Evolutionary conservation across 2,113 vertebrate species (phyloP).

Genomic region (Mustela nigripes): DNA sequence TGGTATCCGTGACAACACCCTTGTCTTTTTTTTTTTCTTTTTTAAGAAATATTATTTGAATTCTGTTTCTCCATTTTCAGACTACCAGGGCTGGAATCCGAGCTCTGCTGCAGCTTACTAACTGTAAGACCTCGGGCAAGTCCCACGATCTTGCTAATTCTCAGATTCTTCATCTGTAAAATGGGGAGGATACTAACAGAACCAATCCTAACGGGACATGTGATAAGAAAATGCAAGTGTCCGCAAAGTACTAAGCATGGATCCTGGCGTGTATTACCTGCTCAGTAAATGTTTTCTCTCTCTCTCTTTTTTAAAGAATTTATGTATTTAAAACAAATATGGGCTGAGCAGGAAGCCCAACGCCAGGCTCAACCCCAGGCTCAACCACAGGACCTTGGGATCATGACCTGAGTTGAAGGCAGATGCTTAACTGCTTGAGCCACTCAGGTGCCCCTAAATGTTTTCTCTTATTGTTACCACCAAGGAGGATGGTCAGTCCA

Average conservation of each 20-base stretch:
- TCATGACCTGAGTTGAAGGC: neutral
- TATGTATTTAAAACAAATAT: neutral
- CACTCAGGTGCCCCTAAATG: neutral
- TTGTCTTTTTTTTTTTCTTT: neutral
- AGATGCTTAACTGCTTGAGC: neutral
- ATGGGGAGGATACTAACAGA: neutral
- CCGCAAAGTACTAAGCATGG: neutral
- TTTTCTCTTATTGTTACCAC: neutral
- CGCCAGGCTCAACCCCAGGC: too few relatives aligned
- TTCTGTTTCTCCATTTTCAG: neutral
- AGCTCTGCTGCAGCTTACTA: neutral
- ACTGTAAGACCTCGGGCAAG: neutral
- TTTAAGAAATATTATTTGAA: slow-evolving; percentile 4
- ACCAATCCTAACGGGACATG: neutral
- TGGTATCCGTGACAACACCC: neutral
- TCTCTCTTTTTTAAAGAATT: too few relatives aligned
- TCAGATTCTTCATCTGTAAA: neutral
- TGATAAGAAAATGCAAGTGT: neutral
- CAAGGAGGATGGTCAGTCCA: neutral
- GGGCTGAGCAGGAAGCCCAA: too few relatives aligned
- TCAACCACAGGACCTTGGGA: neutral
- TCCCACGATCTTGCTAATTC: neutral
- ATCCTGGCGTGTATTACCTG: neutral
- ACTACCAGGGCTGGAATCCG: neutral
- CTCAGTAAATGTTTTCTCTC: neutral